Conservation (phyloP, 2,888 invertebrate genomes). For the Pogonocherus hispidulus region DNA sequence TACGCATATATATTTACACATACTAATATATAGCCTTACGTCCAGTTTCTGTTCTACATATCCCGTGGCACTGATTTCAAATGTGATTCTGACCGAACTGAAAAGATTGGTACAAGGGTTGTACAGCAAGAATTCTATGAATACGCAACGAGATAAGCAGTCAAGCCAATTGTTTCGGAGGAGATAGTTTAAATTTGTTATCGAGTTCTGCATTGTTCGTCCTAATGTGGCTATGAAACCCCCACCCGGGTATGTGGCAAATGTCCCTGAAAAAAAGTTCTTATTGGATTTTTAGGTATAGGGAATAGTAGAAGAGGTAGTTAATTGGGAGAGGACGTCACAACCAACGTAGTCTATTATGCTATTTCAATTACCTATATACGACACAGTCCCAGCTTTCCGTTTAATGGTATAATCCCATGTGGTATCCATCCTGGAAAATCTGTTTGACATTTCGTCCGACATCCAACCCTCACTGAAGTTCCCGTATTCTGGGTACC, state of each 20-base stretch:
- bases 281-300: too few species aligned
- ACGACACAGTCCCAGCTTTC: constrained; percentile 42
- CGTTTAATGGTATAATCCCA: constrained; percentile 50
- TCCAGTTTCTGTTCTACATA: constrained; percentile 44
- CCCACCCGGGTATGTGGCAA: constrained; percentile 56
- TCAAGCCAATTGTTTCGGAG: constrained; percentile 57
- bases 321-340: too few species aligned
- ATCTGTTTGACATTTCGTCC: constrained; percentile 17
- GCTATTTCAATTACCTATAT: constrained; percentile 49
- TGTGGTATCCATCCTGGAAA: constrained; percentile 43
- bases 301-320: too few species aligned
- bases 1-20: neutral
- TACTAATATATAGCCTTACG: constrained; percentile 33
- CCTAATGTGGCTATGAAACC: constrained; percentile 59
- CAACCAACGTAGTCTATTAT: too few species aligned
- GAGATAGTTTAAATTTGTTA: constrained; percentile 55
- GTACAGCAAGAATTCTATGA: constrained; percentile 59
- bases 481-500: constrained; percentile 34
- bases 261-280: constrained; percentile 51
- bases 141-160: constrained; percentile 51
- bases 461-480: constrained; percentile 47
- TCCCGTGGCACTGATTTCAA: constrained; percentile 58
- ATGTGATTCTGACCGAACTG: constrained; percentile 51
- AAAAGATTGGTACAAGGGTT: constrained; percentile 60
- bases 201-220: constrained; percentile 55